Conservation (phyloP, 2,888 invertebrate genomes). For the Patella ulyssiponensis region DNA sequence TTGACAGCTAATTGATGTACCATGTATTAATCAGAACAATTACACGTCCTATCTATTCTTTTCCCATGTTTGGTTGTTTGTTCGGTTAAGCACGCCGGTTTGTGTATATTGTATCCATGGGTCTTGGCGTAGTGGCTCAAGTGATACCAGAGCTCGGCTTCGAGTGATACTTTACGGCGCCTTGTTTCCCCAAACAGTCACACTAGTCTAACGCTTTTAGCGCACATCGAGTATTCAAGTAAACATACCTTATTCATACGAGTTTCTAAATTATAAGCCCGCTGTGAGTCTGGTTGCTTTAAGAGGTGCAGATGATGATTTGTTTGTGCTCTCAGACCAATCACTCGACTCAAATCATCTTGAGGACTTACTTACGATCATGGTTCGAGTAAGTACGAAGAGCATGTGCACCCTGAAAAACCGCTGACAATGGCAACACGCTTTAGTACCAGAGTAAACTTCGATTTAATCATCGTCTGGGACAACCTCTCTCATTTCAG, state of each 20-base stretch:
- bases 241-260: not conserved
- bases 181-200: not conserved
- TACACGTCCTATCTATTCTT: not conserved
- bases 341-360: no score
- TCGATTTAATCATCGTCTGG: no score
- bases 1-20: slow-evolving; percentile 1
- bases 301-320: not conserved
- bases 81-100: not conserved
- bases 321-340: not conserved
- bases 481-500: no score
- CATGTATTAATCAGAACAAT: not conserved
- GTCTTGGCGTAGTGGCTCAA: not conserved
- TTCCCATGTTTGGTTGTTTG: not conserved
- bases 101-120: not conserved
- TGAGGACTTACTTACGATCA: no score
- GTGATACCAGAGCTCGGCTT: not conserved
- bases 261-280: not conserved
- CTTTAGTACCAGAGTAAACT: no score
- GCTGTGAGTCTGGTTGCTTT: not conserved
- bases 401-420: no score
- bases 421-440: no score
- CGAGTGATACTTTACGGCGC: not conserved
- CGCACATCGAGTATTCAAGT: not conserved
- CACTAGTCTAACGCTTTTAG: not conserved
- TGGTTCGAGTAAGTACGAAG: no score